Percentiles rank a stretch among this genome's conserved stretches.
Conservation (phyloP, 2,888 invertebrate genomes). For the Habrosyne pyritoides region DNA sequence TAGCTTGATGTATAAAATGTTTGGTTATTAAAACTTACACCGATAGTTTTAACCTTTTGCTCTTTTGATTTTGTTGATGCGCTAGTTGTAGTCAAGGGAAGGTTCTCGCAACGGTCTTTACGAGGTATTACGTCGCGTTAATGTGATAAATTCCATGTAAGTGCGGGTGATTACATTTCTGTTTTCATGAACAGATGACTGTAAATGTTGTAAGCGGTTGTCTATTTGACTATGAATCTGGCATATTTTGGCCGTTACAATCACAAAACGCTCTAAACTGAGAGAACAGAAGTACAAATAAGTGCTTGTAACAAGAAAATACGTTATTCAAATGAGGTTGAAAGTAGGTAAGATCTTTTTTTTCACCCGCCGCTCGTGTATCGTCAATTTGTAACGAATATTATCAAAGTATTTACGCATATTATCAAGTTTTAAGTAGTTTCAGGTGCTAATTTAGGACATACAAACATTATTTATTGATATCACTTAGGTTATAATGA, state of each 20-base stretch:
- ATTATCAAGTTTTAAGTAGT: background rate
- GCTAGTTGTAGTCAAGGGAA: slow-evolving; percentile 54
- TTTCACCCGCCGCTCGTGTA: slow-evolving; percentile 17
- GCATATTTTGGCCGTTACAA: slow-evolving; percentile 37
- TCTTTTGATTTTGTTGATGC: slow-evolving; percentile 57
- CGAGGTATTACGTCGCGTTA: slow-evolving; percentile 25
- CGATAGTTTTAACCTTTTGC: slow-evolving; percentile 73
- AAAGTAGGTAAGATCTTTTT: slow-evolving; percentile 44
- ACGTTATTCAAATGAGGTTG: slow-evolving; percentile 51
- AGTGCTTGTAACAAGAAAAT: slow-evolving; percentile 32
- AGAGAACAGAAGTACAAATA: background rate
- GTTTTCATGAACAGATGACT: slow-evolving; percentile 61
- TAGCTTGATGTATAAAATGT: slow-evolving; percentile 71
- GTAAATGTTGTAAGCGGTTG: slow-evolving; percentile 54
- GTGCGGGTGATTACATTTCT: slow-evolving; percentile 36
- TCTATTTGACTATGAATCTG: slow-evolving; percentile 45
- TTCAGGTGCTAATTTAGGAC: background rate
- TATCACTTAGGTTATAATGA: background rate
- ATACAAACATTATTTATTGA: background rate
- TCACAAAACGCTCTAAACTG: slow-evolving; percentile 21
- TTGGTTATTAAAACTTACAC: slow-evolving; percentile 72
- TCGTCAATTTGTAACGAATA: background rate
- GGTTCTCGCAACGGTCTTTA: slow-evolving; percentile 64
- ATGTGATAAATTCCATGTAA: slow-evolving; percentile 33
- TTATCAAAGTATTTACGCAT: background rate